phyloP scores from a whole-genome alignment of 2,797 vertebrate genomes.

The Podarcis siculus region DNA sequence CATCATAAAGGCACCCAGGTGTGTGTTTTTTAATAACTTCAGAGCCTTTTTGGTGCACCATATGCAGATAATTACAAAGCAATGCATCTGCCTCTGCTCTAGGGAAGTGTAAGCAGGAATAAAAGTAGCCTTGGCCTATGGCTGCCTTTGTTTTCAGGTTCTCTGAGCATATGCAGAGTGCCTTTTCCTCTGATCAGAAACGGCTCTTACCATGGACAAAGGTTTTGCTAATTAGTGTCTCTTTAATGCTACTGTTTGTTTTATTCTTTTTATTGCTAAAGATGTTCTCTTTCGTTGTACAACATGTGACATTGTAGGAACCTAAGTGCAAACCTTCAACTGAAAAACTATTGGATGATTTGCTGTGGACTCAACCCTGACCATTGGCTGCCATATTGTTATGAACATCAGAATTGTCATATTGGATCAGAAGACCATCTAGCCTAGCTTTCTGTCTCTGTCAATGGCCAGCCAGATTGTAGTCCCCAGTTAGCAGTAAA shows the following conservation, averaged over 20 bases:
- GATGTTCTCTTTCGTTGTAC: background rate
- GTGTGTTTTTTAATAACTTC: background rate
- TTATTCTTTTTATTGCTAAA: background rate
- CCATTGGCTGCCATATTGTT: background rate
- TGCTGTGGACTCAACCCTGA: background rate
- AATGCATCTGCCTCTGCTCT: background rate
- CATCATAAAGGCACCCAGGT: background rate
- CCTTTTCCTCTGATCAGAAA: background rate
- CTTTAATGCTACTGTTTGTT: background rate
- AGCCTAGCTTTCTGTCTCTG: background rate
- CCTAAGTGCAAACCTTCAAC: background rate
- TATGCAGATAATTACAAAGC: too few species aligned
- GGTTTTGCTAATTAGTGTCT: background rate
- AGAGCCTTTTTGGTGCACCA: background rate
- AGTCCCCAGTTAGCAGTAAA: too few species aligned
- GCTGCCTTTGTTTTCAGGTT: background rate
- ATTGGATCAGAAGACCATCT: background rate
- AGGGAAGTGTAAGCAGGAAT: background rate
- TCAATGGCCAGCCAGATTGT: background rate
- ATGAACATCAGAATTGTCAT: background rate
- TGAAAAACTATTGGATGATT: background rate
- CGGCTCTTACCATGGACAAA: background rate
- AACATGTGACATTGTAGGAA: background rate
- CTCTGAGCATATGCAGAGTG: background rate
- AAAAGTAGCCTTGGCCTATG: background rate